phyloP scores from a whole-genome alignment of 2,888 invertebrate genomes.

The Agonopterix subpropinquella region DNA sequence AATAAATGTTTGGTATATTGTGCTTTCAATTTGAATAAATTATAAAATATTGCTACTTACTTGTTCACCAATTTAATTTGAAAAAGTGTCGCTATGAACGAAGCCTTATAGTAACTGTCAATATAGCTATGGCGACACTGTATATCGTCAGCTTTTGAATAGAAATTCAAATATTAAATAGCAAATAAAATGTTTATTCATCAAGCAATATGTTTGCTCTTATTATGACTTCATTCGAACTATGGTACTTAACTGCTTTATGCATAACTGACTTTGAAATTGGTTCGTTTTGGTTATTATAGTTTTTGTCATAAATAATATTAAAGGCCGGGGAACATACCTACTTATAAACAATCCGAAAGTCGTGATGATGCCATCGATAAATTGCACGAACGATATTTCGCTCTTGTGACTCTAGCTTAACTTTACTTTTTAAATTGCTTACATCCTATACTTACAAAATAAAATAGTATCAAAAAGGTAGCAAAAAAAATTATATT shows the following conservation, averaged over 20 bases:
- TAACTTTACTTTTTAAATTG: too few relatives aligned
- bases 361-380: too few relatives aligned
- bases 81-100: background rate
- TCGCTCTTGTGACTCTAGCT: too few relatives aligned
- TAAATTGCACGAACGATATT: too few relatives aligned
- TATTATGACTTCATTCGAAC: conserved; percentile 40
- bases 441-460: too few relatives aligned
- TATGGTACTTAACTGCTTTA: conserved; percentile 14
- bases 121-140: background rate
- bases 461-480: too few relatives aligned
- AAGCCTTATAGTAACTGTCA: background rate
- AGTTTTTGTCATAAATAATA: conserved; percentile 18
- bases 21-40: too few relatives aligned
- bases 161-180: conserved; percentile 26
- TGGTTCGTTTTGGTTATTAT: conserved; percentile 22
- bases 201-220: conserved; percentile 26
- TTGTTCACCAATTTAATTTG: too few relatives aligned
- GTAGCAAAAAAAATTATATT: background rate
- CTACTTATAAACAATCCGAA: too few relatives aligned
- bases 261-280: conserved; percentile 18
- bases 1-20: too few relatives aligned
- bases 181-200: conserved; percentile 40
- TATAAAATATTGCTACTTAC: too few relatives aligned
- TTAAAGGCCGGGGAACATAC: too few relatives aligned
- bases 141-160: conserved; percentile 3